Percentiles rank a stretch among this genome's conserved stretches.
phyloP scores from a whole-genome alignment of 2,113 vertebrate genomes.

The Phainopepla nitens region DNA sequence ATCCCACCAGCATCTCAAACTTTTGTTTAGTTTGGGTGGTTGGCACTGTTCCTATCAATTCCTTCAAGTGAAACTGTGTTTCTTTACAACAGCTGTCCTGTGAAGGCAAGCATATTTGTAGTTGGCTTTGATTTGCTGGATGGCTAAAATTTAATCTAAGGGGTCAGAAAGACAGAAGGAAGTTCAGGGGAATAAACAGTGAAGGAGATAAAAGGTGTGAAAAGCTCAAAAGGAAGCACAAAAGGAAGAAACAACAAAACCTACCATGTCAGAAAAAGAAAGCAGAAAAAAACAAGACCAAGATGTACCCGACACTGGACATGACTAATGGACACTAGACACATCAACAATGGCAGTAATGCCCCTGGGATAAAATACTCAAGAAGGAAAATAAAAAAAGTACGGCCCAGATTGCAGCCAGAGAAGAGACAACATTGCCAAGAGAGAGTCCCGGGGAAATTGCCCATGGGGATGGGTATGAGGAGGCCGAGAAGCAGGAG shows the following conservation, averaged over 20 bases:
- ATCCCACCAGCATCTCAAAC: neutral
- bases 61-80: neutral
- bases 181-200: neutral
- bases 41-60: neutral
- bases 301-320: no score
- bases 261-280: neutral
- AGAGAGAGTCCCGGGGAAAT: no score
- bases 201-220: neutral
- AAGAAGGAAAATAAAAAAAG: no score
- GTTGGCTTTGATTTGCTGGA: neutral
- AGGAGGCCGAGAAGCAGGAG: no score
- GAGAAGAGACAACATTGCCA: no score
- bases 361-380: no score
- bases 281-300: no score
- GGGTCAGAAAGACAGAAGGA: neutral
- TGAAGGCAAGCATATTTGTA: neutral
- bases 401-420: no score
- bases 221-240: neutral
- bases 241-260: neutral
- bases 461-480: no score
- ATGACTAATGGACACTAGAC: no score
- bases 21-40: neutral
- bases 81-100: neutral
- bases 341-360: no score
- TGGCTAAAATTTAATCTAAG: neutral